Base-by-base conservation (phyloP, 2,888 invertebrate species). In the Ectobius pallidus region DNA sequence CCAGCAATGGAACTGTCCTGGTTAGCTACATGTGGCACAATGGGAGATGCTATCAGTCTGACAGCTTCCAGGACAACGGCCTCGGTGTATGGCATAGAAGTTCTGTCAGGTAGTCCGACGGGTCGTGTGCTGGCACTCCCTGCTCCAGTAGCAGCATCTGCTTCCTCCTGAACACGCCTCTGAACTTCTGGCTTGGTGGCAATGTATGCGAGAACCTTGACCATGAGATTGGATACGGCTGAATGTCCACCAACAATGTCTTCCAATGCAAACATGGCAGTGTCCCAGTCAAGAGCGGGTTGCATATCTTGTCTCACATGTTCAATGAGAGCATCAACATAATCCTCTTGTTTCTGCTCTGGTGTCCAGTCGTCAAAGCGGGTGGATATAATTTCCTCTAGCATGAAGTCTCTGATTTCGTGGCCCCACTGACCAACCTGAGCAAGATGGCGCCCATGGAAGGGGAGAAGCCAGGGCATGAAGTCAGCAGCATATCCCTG, bases 401-500 rank as follows among this genome's bases (percentile, higher is more conserved):
- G 78, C 22, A 90, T 85, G 77, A 89, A 89, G 0, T 84, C 76
- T 2, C 89, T 82, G 49, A 90, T 88, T 63, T 83, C 80, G 58
- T 85, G 83, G 1, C 88, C 85, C 82, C 87, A 83, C 11, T 81
- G 78, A 4, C 83, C 82, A 81, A 89, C 85, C 39, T 84, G 81
- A 1, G 82, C 80, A 77, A 89, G 80, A 75, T 88, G 86, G 1
- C 82, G 79, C 7, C 79, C 78, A 76, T 88, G 87, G 20, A 61
- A 32, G 0, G 87, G 87, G 79, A 87, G 80, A n/a, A 90, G 78
- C 78, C 87, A 86, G 0, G 90, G 90, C 65, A 90, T 81, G 76
- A 90, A 90, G 78, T 91, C 90, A 0, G 89, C 88, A 0, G 88
- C 87, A 79, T 89, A 89, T 1, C 90, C 90, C 80, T 89, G 88